These are phyloP conservation scores for Ptychodera flava DNA, from an alignment of 35 echinoderm and acorn worm genomes.

Conservation along the genomic window DNA sequence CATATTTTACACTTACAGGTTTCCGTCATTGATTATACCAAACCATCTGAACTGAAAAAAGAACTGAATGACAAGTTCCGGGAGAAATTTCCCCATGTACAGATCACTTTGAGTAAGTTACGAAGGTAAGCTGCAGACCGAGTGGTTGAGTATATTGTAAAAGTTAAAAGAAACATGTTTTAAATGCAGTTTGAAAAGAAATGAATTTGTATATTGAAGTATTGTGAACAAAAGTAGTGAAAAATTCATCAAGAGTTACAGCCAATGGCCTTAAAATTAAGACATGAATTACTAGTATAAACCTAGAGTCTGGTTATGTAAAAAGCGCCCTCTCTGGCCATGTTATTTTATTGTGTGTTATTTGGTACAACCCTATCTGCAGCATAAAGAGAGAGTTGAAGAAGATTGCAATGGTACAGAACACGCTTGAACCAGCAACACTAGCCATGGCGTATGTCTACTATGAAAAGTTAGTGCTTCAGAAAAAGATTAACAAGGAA, in stretches of 20 bases:
- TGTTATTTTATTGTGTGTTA: no score
- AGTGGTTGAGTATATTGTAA: no score
- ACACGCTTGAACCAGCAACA: constrained; percentile 43
- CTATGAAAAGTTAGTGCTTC: constrained; percentile 90
- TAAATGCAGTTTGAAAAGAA: no score
- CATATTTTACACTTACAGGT: constrained; percentile 49
- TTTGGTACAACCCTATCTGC: no score
- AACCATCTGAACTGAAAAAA: constrained; percentile 85
- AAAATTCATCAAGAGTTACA: no score
- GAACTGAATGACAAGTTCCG: constrained; percentile 94
- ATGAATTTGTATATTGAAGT: no score
- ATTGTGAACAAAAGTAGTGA: no score
- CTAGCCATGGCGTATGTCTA: constrained; percentile 69
- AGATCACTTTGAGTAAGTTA: constrained; percentile 85
- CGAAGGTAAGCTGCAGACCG: constrained; percentile 92
- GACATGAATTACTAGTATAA: no score
- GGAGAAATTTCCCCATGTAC: constrained; percentile 64
- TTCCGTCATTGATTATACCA: constrained; percentile 83
- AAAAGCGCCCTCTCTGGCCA: no score
- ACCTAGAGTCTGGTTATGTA: no score
- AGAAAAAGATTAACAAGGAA: constrained; percentile 86
- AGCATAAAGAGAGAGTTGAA: constrained; percentile 96
- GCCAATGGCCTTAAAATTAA: no score
- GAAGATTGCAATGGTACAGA: constrained; percentile 68
- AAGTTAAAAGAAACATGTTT: no score